Evolutionary conservation across 2,888 invertebrate species (phyloP), one percentile per base, ranked within the genome.

Genomic region (Andrena dorsata): DNA sequence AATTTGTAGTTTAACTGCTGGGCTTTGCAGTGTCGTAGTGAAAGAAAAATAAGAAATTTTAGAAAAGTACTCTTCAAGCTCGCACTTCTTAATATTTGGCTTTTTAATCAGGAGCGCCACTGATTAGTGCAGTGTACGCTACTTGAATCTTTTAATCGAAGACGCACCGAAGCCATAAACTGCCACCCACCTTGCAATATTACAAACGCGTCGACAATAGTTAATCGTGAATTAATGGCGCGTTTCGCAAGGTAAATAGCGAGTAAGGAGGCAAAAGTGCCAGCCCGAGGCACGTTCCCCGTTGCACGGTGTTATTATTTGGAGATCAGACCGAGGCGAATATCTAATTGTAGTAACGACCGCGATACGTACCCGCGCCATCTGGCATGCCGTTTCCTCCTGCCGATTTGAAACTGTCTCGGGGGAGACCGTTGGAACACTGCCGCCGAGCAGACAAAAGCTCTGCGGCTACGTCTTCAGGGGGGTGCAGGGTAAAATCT

Each of bases 261-360:
- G 41, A n/a, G 53, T 20, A 53, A 80, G 66, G 51, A 80, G 66
- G 26, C 32, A 28, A 51, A 51, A 53, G 26, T 68, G 49, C 61
- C 58, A 5, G 61, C 47, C 66, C 75, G 70, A 76, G 80, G 77
- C 69, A 41, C 53, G 80, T 84, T 80, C 60, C 76, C 63, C 79
- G 80, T 65, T 32, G 80, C 79, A 65, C 74, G 83, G 84, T 90
- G 89, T 91, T 91, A 92, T 93, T 93, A 93, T 93, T 93, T 90
- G 90, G 88, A 91, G 90, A 93, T 93, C 91, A 91, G 90, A 87
- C 88, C 85, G 80, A 89, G 86, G 88, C 90, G 90, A 91, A 90
- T 90, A 91, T 91, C 89, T 92, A 92, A 92, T 93, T 90, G 92
- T 90, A 90, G 90, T 92, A 92, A 92, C 91, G 90, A 93, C 89